These are phyloP conservation scores for Ascidia mentula DNA, from an alignment of 23 tunicate species.

Conservation along the genomic window DNA sequence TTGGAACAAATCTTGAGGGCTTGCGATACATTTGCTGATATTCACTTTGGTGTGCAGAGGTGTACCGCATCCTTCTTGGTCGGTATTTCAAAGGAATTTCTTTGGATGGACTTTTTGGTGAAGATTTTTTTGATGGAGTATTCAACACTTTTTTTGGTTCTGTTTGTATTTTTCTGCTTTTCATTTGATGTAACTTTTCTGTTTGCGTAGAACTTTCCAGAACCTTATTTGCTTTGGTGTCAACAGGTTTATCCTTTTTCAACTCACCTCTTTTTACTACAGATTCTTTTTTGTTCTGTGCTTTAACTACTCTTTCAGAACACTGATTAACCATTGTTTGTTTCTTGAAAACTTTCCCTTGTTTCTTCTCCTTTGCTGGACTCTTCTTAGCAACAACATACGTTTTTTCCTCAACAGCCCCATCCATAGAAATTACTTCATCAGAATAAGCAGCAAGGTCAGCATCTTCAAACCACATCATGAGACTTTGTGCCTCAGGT, in stretches of 20 bases:
- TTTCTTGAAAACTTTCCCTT: background rate
- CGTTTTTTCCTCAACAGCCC: background rate
- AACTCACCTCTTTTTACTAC: background rate
- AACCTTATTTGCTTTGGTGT: background rate
- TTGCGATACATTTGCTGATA: conserved; percentile 64
- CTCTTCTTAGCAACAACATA: background rate
- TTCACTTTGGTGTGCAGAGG: conserved; percentile 47
- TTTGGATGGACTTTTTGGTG: conserved; percentile 16
- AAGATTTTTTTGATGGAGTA: background rate
- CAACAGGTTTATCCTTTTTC: background rate
- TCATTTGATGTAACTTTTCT: background rate
- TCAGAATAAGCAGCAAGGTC: background rate
- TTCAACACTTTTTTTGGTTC: background rate
- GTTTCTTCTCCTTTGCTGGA: background rate
- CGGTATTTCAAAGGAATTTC: conserved; percentile 46
- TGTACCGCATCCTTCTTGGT: conserved; percentile 25
- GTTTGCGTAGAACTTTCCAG: background rate
- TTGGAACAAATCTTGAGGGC: conserved; percentile 39
- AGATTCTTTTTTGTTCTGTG: background rate
- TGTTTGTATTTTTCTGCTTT: background rate
- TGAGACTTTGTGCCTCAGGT: conserved; percentile 57
- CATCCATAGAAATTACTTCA: background rate
- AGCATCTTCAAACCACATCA: conserved; percentile 76
- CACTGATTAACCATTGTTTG: background rate
- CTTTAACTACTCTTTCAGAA: background rate